phyloP scores from a whole-genome alignment of 2,113 vertebrate species.

The Ophiodon elongatus region DNA sequence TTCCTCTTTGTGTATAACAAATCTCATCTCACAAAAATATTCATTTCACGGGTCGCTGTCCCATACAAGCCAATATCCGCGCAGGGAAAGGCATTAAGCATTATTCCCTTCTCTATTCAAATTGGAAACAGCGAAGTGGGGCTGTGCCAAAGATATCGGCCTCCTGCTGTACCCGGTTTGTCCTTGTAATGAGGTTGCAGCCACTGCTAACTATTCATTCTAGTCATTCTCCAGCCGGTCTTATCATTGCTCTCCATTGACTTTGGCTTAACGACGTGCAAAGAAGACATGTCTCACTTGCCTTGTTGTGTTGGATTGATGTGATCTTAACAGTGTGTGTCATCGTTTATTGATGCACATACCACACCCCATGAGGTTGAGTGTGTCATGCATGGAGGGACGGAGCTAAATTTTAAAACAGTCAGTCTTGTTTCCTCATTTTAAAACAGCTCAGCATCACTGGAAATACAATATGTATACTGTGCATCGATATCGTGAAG shows the following conservation, averaged over 20 bases:
- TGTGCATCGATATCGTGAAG: neutral
- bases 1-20: constrained; percentile 65
- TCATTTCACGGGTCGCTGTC: constrained; percentile 79
- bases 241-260: constrained; percentile 67
- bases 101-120: constrained; percentile 73
- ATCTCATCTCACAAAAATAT: constrained; percentile 80
- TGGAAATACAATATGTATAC: neutral
- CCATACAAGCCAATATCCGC: constrained; percentile 72
- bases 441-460: neutral
- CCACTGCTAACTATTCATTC: constrained; percentile 68
- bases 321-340: constrained; percentile 37
- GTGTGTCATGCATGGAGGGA: neutral
- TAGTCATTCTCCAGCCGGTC: constrained; percentile 58
- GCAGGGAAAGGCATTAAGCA: constrained; percentile 68
- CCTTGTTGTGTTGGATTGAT: constrained; percentile 55
- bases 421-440: neutral
- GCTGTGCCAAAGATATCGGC: constrained; percentile 70
- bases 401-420: neutral
- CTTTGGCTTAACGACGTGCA: constrained; percentile 65
- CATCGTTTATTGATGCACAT: constrained; percentile 21
- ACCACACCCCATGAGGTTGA: neutral
- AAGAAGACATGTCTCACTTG: constrained; percentile 54
- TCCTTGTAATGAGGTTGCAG: constrained; percentile 76
- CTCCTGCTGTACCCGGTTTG: constrained; percentile 60
- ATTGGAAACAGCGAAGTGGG: constrained; percentile 68